Evolutionary conservation across 1,140 invertebrate species (phyloP).

Genomic region (Zaprionus vittiger): DNA sequence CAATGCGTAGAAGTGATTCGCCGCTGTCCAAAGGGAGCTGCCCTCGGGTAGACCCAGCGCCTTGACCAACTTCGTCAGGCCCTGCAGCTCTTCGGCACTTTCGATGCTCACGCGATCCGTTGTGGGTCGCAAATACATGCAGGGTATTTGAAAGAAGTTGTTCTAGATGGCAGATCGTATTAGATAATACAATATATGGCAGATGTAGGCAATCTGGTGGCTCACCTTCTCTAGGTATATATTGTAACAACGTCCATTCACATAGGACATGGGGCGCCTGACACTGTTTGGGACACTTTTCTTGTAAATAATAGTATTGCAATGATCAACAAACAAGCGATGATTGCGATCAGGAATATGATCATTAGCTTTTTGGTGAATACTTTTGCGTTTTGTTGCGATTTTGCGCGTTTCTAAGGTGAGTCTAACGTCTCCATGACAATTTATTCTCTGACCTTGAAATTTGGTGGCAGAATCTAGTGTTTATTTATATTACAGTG

Average conservation of each 20-base stretch:
- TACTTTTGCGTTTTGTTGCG: background rate
- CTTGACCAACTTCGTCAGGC: background rate
- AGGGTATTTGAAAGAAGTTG: conserved; percentile 2
- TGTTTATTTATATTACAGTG: background rate
- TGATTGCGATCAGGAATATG: background rate
- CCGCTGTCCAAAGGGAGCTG: background rate
- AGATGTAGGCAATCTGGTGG: background rate
- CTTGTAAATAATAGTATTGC: background rate
- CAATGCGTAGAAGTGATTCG: background rate
- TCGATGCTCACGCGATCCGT: background rate
- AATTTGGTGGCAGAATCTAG: background rate
- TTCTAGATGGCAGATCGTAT: background rate
- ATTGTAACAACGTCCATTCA: conserved; percentile 7
- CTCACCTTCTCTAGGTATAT: background rate
- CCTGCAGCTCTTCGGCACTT: background rate
- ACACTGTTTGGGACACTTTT: background rate
- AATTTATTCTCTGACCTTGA: background rate
- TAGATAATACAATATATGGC: background rate
- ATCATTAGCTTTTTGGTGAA: background rate
- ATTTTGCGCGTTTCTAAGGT: background rate
- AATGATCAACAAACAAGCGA: background rate
- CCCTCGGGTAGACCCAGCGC: background rate
- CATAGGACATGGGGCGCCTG: background rate
- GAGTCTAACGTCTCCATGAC: background rate
- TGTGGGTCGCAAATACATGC: background rate